phyloP scores from a whole-genome alignment of 2,888 invertebrate genomes.

The Meta bourneti region DNA sequence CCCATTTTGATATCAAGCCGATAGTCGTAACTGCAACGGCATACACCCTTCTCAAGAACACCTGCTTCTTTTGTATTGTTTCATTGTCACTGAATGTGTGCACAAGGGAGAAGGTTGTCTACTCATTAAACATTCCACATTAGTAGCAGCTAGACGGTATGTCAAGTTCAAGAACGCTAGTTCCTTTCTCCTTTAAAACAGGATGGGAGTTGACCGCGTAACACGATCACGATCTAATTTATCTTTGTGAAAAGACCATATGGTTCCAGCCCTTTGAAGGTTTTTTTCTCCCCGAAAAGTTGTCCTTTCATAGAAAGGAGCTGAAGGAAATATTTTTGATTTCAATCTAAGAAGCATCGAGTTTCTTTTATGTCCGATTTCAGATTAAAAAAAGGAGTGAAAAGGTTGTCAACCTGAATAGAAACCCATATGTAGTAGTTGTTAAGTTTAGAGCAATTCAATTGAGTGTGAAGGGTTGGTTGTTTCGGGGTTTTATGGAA shows the following conservation, averaged over 20 bases:
- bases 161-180: conserved; percentile 67
- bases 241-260: conserved; percentile 51
- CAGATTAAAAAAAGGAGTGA: neutral
- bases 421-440: neutral
- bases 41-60: neutral
- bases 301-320: neutral
- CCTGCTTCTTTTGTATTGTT: conserved; percentile 31
- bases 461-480: too few species aligned
- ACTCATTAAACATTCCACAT: conserved; percentile 61
- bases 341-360: neutral
- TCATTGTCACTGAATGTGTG: conserved; percentile 28
- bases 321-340: conserved; percentile 21
- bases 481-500: too few species aligned
- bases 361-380: neutral
- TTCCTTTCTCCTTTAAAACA: conserved; percentile 44
- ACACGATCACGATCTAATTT: conserved; percentile 60
- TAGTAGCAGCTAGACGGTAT: conserved; percentile 23
- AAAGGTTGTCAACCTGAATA: conserved; percentile 5
- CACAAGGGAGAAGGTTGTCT: conserved; percentile 17
- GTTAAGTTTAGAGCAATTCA: too few species aligned
- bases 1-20: neutral
- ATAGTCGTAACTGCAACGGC: neutral
- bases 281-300: conserved; percentile 31
- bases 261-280: conserved; percentile 31
- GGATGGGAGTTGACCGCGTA: conserved; percentile 62